A percentile compares a stretch with the other conserved stretches of the same genome.
Conservation (phyloP, 2,888 invertebrate genomes). For the Tiliacea citrago region DNA sequence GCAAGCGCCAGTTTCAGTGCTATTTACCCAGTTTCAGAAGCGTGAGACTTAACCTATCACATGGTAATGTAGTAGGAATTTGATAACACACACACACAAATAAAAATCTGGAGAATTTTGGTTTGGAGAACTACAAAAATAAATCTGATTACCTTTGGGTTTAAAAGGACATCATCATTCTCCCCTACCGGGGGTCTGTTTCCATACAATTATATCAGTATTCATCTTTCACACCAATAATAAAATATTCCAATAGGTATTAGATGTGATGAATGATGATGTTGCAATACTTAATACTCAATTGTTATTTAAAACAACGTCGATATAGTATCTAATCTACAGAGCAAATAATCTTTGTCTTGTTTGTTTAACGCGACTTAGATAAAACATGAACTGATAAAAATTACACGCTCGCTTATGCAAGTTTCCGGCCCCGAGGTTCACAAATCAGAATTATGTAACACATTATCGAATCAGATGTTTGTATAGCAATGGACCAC, state of each 20-base stretch:
- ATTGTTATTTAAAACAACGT: slow-evolving; percentile 31
- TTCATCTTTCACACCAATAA: neutral
- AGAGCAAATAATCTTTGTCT: slow-evolving; percentile 43
- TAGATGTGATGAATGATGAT: no score
- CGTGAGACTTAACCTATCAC: slow-evolving; percentile 28
- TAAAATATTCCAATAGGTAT: neutral
- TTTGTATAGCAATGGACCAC: slow-evolving; percentile 14
- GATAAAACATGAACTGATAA: slow-evolving; percentile 42
- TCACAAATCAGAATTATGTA: slow-evolving; percentile 46
- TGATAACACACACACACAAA: no score
- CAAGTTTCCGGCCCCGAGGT: slow-evolving; percentile 47
- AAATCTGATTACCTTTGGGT: neutral
- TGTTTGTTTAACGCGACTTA: slow-evolving; percentile 28
- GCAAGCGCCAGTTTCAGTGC: slow-evolving; percentile 49
- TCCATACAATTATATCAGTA: neutral
- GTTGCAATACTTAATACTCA: no score
- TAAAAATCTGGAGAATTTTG: neutral
- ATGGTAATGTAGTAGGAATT: slow-evolving; percentile 30
- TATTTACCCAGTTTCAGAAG: slow-evolving; percentile 58
- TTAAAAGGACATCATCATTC: no score
- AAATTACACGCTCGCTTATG: slow-evolving; percentile 38
- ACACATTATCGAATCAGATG: slow-evolving; percentile 34
- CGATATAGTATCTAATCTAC: slow-evolving; percentile 47
- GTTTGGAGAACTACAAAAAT: neutral
- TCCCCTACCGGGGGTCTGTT: neutral